Evolutionary conservation across 2,888 invertebrate genomes (phyloP).

Genomic region (Steinernema carpocapsae): DNA sequence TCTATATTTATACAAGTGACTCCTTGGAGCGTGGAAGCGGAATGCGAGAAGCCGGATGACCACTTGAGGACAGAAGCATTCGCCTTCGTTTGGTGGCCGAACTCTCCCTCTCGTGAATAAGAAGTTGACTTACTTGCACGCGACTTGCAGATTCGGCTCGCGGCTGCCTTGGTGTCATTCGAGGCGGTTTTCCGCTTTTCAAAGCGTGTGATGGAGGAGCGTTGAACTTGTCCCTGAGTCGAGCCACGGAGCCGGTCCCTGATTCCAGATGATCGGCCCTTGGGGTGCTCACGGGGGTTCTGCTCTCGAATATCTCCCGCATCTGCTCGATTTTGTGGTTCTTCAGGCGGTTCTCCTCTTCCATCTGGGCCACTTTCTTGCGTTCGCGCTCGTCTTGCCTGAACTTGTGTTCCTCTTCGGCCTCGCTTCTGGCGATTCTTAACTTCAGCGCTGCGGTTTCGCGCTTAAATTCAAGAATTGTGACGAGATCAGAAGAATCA

Average conservation of each 20-base stretch:
- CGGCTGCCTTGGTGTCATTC: background rate
- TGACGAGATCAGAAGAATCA: background rate
- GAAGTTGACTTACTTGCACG: constrained; percentile 15
- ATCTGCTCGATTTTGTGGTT: constrained; percentile 19
- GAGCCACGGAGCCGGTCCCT: background rate
- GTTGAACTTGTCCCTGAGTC: background rate
- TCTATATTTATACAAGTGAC: background rate
- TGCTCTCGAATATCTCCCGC: constrained; percentile 35
- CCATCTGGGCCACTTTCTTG: constrained; percentile 22
- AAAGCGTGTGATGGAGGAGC: background rate
- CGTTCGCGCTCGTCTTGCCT: constrained; percentile 44
- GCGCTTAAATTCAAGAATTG: constrained; percentile 42
- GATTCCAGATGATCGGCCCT: background rate
- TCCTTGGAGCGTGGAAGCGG: constrained; percentile 25
- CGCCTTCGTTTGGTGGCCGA: background rate
- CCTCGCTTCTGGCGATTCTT: constrained; percentile 52
- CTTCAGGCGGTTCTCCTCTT: constrained; percentile 25
- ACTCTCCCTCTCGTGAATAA: background rate
- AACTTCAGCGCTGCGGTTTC: constrained; percentile 51
- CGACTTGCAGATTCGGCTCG: constrained; percentile 11
- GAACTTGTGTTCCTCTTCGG: constrained; percentile 51
- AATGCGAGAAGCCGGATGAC: constrained; percentile 16
- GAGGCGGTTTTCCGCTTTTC: background rate
- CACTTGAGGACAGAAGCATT: constrained; percentile 1
- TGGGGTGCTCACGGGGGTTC: background rate